Evolutionary conservation across 2,888 invertebrate genomes (phyloP), one percentile per base, ranked within the genome.

Genomic region (Drosophila seclusa): DNA sequence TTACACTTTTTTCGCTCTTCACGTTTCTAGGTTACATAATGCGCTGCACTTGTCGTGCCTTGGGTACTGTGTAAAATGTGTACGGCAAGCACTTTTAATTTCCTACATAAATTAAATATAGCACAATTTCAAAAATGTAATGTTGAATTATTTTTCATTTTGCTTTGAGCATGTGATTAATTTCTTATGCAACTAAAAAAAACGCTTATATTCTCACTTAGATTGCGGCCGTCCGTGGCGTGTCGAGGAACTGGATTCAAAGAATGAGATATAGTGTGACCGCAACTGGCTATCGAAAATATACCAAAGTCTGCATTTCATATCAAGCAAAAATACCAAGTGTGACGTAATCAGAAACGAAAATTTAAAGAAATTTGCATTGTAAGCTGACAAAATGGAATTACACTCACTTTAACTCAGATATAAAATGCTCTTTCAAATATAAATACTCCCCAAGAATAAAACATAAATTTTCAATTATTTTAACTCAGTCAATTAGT

Each of bases 21-120:
- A 71, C 73, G 68, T 69, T 77, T 75, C 29, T 71, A 80, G 83
- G 88, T 87, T 87, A 87, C 88, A 88, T 87, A 87, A 87, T 77
- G 75, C 57, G 77, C 73, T 83, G 86, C 62, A 68, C 40, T 45
- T 42, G 45, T 18, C 40, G 16, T 18, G 48, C 21, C 10, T 11
- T 27, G 27, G 6, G 13, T n/a, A 24, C 45, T 55, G 36, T 42
- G 34, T 3, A 13, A 52, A 31, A 18, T 21, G 10, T 42, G 21
- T 24, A 27, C 4, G 4, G 2, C 18, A 45, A 18, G 6, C 27
- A 31, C 40, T 48, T 61, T 55, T 54, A 52, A n/a, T 45, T 32
- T 18, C 13, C 29, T 27, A 38, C 27, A 29, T 13, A 13, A 8
- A 8, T n/a, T 13, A 29, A 16, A 10, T 24, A 27, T 3, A n/a